Base-by-base conservation (phyloP, 2,113 vertebrate genomes). In the Poeciliopsis turrubarensis region DNA sequence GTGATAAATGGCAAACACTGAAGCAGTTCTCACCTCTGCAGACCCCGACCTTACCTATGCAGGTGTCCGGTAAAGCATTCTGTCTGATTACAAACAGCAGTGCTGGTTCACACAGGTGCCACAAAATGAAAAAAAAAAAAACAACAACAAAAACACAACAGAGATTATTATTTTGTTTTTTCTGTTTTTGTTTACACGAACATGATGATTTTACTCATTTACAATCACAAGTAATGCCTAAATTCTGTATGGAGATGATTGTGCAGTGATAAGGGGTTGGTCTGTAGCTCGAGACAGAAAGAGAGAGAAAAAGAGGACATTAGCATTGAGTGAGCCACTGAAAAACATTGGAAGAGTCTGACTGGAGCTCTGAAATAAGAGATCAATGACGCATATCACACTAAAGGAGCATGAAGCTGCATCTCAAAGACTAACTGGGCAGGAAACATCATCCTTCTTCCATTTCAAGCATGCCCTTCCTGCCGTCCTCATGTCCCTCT, bases 1-100 rank as follows among this genome's bases (percentile, higher is more conserved):
- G 86, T 92, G 90, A 92, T 92, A 91, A 92, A 93, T 91, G 86
- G 87, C 82, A 73, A 83, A 91, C 81, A 82, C 78, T 65, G 83
- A 79, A 82, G 81, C 84, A 60, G 88, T 41, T 86, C 86, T 92
- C 92, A 92, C 89, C 92, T 92, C 89, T 79, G 86, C 89, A 78
- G 83, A 84, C 88, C 79, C 72, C 68, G 82, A 84, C 79, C 91
- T 86, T 91, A 90, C 90, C 91, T 90, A 87, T 89, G 89, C 78
- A 81, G 89, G 73, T 87, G 90, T 89, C 91, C 91, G 86, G 88
- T 87, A 90, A 87, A 91, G 88, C 85, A 82, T 92, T 86, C 78
- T 77, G 80, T 86, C 84, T 85, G 87, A 91, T 90, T 90, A 87
- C 80, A 86, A 87, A 79, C 82, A 85, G 76, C 70, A 34, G 30